Base-by-base conservation (phyloP, 2,113 vertebrate species). In the Rhea americana region DNA sequence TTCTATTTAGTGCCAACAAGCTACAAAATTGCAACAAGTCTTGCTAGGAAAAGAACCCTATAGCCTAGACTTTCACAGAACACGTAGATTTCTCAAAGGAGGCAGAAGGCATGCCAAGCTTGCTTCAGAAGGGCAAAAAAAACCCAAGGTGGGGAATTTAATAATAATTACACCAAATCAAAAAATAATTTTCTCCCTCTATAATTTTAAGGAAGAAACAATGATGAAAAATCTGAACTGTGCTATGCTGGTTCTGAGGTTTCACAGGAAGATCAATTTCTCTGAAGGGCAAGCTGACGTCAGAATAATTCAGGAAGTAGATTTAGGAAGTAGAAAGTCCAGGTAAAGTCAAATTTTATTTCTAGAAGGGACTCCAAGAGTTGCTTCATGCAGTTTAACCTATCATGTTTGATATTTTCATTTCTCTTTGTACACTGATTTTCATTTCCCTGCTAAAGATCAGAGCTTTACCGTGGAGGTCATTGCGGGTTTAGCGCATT, bases 81-180 rank as follows among this genome's bases (percentile, higher is more conserved):
- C 4, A 14, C 1, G 7, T 2, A 74, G 5, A 4, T 48, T 71
- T 48, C 56, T 89, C 32, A 81, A 59, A 71, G 26, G 24, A 71
- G 30, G 26, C 25, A 86, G 35, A 86, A 59, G 14, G 8, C 32
- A 74, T 20, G 5, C 6, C 18, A 87, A n/a, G 30, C 25, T 50
- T 84, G 25, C 58, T 59, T 72, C 58, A 72, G 58, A 58, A 18
- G 13, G 20, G 13, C 7, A n/a, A 82, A 22, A 22, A 22, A 50
- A 59, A 37, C 3, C 4, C 37, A 71, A 2, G 4, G 17, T 35
- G 10, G 4, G 0, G 4, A 6, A 45, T 45, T 45, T 45, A 45
- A 15, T 45, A 45, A 45, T 45, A 45, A 45, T 45, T 45, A 45
- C 13, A 45, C 43, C 43, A 45, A 45, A 45, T 6, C 43, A 45